These are phyloP conservation scores for Nebria brevicollis DNA, from an alignment of 2,888 invertebrate species.

Conservation along the genomic window DNA sequence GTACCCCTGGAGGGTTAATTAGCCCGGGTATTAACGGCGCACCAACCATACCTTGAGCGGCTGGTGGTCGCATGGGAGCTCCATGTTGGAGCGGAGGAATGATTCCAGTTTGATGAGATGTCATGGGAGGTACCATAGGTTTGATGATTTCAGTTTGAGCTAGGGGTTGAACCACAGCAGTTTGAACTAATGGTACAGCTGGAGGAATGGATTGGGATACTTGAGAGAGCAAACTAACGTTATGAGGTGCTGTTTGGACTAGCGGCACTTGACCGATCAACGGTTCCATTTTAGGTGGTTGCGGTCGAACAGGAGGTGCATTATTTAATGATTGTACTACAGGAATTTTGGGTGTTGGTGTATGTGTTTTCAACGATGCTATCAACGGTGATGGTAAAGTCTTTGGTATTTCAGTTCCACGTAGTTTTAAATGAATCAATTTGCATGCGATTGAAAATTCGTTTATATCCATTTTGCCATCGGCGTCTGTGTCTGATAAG, in stretches of 20 bases:
- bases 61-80: constrained; percentile 35
- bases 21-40: constrained; percentile 42
- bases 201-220: constrained; percentile 52
- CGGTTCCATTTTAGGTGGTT: constrained; percentile 62
- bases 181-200: constrained; percentile 47
- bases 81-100: constrained; percentile 52
- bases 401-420: constrained; percentile 91
- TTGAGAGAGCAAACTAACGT: constrained; percentile 26
- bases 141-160: constrained; percentile 26
- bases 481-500: constrained; percentile 93
- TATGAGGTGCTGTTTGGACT: constrained; percentile 47
- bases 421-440: constrained; percentile 88
- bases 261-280: constrained; percentile 61
- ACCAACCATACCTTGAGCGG: constrained; percentile 30
- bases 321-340: constrained; percentile 52
- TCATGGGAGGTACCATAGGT: constrained; percentile 48
- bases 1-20: constrained; percentile 32
- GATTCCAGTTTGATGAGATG: constrained; percentile 50
- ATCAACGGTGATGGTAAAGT: constrained; percentile 81
- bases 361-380: constrained; percentile 70
- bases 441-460: constrained; percentile 99
- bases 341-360: constrained; percentile 59
- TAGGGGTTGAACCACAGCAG: constrained; percentile 28
- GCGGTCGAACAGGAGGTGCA: constrained; percentile 55
- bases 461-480: constrained; percentile 94